Conservation (phyloP, 2,113 vertebrate species). For the Erythrocebus patas region DNA sequence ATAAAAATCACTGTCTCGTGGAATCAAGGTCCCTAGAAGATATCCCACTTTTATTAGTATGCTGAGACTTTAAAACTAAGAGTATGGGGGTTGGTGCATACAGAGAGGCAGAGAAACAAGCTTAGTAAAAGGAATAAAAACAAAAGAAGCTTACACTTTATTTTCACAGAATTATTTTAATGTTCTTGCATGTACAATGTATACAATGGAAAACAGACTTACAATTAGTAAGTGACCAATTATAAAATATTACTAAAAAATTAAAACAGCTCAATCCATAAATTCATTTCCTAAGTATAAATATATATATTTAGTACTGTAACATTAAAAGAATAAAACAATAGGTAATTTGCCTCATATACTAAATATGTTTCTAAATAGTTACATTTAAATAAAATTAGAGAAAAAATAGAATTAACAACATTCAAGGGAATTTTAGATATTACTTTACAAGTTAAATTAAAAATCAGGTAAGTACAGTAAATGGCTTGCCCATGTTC, state of each 20-base stretch:
- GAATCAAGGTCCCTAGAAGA: not conserved
- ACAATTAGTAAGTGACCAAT: not conserved
- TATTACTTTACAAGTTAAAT: constrained; percentile 16
- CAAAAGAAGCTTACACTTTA: not conserved
- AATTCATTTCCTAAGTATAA: not conserved
- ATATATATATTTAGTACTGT: not conserved
- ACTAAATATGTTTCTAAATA: not conserved
- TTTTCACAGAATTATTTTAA: constrained; percentile 16
- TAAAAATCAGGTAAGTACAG: not conserved
- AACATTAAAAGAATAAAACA: not conserved
- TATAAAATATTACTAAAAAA: not conserved
- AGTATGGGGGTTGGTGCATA: not conserved
- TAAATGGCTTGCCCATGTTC: not conserved
- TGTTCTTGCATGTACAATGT: not conserved
- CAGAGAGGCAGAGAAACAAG: constrained; percentile 19
- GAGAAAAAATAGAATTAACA: not conserved
- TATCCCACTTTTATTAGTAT: not conserved
- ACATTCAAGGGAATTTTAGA: not conserved
- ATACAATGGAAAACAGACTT: not conserved
- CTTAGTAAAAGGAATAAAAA: not conserved
- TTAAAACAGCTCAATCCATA: not conserved
- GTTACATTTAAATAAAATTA: constrained; percentile 38
- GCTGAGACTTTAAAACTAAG: not conserved
- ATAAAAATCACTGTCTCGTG: constrained; percentile 1
- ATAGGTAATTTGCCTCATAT: not conserved